phyloP scores from a whole-genome alignment of 2,888 invertebrate genomes.

The Tuberolachnus salignus region DNA sequence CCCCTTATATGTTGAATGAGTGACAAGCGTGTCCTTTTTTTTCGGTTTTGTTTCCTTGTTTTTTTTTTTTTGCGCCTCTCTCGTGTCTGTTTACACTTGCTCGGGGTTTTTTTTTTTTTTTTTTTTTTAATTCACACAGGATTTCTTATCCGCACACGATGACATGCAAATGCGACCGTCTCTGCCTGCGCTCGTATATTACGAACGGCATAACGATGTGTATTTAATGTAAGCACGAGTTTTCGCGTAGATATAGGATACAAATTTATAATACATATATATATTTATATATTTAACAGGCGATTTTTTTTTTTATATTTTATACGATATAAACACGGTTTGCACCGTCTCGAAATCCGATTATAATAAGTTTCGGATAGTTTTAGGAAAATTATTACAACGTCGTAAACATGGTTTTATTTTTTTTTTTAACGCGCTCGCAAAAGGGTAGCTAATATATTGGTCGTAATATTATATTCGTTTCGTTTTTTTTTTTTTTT shows the following conservation, averaged over 20 bases:
- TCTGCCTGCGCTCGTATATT: background rate
- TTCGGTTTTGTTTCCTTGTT: too few relatives aligned
- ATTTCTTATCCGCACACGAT: background rate
- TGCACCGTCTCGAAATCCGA: too few relatives aligned
- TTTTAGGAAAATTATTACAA: background rate
- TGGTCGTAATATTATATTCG: slow-evolving; percentile 29
- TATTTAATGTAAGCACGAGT: background rate
- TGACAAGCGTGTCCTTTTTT: slow-evolving; percentile 51
- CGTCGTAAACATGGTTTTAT: background rate
- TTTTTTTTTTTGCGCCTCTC: background rate
- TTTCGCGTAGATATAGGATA: too few relatives aligned
- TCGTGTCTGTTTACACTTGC: slow-evolving; percentile 52
- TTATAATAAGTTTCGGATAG: background rate
- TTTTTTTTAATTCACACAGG: slow-evolving; percentile 32
- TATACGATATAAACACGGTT: too few relatives aligned
- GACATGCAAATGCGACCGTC: slow-evolving; percentile 28
- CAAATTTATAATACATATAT: background rate
- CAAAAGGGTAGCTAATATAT: too few relatives aligned
- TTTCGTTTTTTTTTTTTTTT: slow-evolving; percentile 2
- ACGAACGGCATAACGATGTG: background rate
- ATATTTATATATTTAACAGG: background rate
- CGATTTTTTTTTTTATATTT: too few relatives aligned
- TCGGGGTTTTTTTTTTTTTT: background rate
- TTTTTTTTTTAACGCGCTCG: background rate
- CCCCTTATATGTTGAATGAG: slow-evolving; percentile 28